Base-by-base conservation (phyloP, 2,113 vertebrate genomes). In the Xyrauchen texanus region DNA sequence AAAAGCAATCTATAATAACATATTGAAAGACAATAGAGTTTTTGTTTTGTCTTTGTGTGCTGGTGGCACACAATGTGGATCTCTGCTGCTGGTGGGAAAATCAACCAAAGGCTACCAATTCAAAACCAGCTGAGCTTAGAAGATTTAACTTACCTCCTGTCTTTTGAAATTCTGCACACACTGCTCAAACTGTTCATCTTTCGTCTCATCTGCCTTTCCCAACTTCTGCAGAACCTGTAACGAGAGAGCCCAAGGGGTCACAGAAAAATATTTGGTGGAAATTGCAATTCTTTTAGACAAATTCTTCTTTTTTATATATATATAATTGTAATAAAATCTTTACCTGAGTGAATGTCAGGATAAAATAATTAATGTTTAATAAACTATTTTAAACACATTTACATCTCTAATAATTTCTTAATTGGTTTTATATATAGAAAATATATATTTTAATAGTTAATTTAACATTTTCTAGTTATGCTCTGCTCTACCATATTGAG, bases 151-250 rank as follows among this genome's bases (percentile, higher is more conserved):
- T 78, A 97, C 97, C 94, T 98, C 96, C 90, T 99, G 97, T 21
- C 94, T 91, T 86, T 95, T 96, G 92, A 99, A 99, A 89, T 99
- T 99, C 83, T 95, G 89, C 70, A 99, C 95, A 5, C 96, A 95
- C 83, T 98, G 96, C 86, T 98, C 97, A 90, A 99, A 99, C 86
- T 98, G 96, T 81, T 97, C 97, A 79, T 99, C 97, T 93, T 96
- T 98, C 60, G 97, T 99, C 89, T 98, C 97, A 67, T 99, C 97
- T 11, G 97, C 97, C 90, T 99, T 99, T 13, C 97, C 97, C 75
- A 99, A 89, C 85, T 98, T 99, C 89, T 99, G 97, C 88, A 99
- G 93, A 3, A 99, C 97, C 97, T 99, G 86, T 51, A 81, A 81
- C 9, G 45, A 71, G 8, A 44, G 21, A 21, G 13, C 21, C 21